These are phyloP conservation scores for Terrapene triunguis DNA, from an alignment of 2,113 vertebrate species.

Conservation along the genomic window DNA sequence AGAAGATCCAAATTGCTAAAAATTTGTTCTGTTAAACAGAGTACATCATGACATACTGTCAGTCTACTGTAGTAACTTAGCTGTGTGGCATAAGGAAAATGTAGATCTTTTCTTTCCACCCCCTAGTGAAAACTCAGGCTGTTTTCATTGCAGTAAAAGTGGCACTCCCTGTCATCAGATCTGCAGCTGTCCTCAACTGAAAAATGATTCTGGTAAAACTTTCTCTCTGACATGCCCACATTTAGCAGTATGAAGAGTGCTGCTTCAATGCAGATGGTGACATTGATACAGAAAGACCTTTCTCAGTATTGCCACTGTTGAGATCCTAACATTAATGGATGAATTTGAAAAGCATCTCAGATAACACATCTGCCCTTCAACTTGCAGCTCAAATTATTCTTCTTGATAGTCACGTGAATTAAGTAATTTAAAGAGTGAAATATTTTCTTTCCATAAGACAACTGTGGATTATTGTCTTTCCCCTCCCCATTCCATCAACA, in stretches of 20 bases:
- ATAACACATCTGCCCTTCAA: slow-evolving; percentile 58
- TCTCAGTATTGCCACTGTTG: slow-evolving; percentile 42
- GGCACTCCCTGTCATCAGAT: neutral
- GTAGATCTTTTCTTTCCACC: neutral
- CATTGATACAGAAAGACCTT: neutral
- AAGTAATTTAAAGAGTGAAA: slow-evolving; percentile 66
- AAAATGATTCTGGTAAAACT: neutral
- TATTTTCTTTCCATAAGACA: slow-evolving; percentile 62
- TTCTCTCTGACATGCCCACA: neutral
- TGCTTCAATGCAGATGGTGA: slow-evolving; percentile 17
- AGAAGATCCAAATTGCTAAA: neutral
- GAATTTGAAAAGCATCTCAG: slow-evolving; percentile 61
- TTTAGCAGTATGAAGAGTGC: neutral
- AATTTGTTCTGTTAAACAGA: neutral
- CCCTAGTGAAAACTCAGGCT: neutral
- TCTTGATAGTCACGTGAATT: slow-evolving; percentile 58
- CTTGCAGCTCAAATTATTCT: slow-evolving; percentile 46
- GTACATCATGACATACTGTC: neutral
- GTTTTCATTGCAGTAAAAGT: neutral
- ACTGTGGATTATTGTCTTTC: slow-evolving; percentile 32
- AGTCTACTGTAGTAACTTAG: neutral
- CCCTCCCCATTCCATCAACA: slow-evolving; percentile 20
- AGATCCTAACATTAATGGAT: slow-evolving; percentile 60
- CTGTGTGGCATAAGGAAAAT: neutral
- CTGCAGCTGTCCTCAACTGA: neutral